These are phyloP conservation scores for Apteryx owenii DNA, from an alignment of 2,113 vertebrate species.

Conservation along the genomic window DNA sequence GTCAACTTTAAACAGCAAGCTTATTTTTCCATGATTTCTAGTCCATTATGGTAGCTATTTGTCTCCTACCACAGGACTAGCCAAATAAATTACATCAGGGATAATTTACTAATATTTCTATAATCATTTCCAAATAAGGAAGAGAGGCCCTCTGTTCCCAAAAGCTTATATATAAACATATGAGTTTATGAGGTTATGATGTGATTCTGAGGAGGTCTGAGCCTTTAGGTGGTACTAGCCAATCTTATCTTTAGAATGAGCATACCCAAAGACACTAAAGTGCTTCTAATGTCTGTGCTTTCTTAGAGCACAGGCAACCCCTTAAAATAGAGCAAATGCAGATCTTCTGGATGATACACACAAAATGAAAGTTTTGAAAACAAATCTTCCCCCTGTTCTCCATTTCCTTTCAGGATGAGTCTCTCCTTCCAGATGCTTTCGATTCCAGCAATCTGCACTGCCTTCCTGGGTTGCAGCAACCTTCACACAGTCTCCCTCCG, in stretches of 20 bases:
- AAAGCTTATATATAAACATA: not conserved
- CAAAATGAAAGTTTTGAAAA: slow-evolving; percentile 8
- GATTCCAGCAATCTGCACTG: not conserved
- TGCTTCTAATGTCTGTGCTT: not conserved
- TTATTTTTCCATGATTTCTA: slow-evolving; percentile 7
- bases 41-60: not conserved
- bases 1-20: not conserved
- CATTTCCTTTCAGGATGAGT: not conserved
- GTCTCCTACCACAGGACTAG: not conserved
- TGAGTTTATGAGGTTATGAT: not conserved
- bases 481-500: slow-evolving; percentile 32
- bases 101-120: slow-evolving; percentile 10
- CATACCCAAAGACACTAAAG: not conserved
- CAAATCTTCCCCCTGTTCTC: not conserved
- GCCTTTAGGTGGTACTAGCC: not conserved
- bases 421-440: slow-evolving; percentile 45
- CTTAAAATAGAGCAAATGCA: not conserved
- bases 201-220: not conserved
- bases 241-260: not conserved
- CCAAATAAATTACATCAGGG: not conserved
- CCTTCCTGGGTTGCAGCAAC: slow-evolving; percentile 32
- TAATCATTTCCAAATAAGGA: not conserved
- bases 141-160: not conserved
- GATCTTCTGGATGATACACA: not conserved
- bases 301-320: not conserved